Conservation (phyloP, 2,113 vertebrate genomes). For the Tragulus kanchil region DNA sequence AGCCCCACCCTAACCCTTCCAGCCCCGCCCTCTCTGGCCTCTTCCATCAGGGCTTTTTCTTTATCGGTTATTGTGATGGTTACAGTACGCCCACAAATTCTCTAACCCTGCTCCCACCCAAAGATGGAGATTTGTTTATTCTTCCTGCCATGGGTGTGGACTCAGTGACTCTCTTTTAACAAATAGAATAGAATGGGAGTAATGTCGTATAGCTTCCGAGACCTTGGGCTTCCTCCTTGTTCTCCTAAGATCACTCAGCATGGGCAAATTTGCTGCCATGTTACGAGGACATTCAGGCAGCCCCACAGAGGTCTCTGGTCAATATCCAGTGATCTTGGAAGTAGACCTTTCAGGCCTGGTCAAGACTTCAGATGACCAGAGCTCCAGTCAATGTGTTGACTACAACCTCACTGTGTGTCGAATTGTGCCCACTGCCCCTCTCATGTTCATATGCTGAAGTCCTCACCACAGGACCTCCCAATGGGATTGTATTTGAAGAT, state of each 20-base stretch:
- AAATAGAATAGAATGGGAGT: background rate
- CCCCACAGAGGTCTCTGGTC: background rate
- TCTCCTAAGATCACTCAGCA: accelerated
- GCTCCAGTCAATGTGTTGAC: background rate
- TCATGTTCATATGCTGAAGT: background rate
- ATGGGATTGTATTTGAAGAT: background rate
- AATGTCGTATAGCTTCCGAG: background rate
- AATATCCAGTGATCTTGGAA: background rate
- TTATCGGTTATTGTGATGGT: background rate
- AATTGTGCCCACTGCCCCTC: background rate
- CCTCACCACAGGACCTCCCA: background rate
- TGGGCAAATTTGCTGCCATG: background rate
- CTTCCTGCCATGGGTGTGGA: background rate
- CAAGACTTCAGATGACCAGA: background rate
- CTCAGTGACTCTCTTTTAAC: background rate
- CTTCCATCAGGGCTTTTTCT: background rate
- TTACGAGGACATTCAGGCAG: background rate
- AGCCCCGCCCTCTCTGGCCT: background rate
- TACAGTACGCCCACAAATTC: background rate
- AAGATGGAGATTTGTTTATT: background rate
- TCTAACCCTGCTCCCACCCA: background rate
- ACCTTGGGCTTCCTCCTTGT: background rate
- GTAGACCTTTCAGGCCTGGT: background rate
- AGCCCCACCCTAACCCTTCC: background rate
- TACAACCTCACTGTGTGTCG: background rate